Percentiles rank a stretch among this genome's conserved stretches.
phyloP scores from a whole-genome alignment of 2,888 invertebrate genomes.

The Linnaemya tessellans region DNA sequence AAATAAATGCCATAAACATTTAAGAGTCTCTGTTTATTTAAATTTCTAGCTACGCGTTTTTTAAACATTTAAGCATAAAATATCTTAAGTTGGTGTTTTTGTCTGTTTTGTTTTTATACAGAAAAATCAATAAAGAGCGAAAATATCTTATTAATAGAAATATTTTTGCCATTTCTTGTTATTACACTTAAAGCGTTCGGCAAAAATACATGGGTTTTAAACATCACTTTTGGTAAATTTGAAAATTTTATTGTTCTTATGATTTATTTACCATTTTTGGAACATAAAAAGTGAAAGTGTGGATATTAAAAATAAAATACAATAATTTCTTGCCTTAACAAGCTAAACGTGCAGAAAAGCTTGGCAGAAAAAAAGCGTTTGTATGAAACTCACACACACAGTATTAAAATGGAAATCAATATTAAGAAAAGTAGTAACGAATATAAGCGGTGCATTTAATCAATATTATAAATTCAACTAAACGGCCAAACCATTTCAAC shows the following conservation, averaged over 20 bases:
- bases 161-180: conserved; percentile 10
- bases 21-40: background rate
- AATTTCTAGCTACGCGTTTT: background rate
- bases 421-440: background rate
- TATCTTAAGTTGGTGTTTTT: background rate
- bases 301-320: background rate
- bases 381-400: background rate
- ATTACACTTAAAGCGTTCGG: conserved; percentile 18
- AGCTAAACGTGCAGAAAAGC: conserved; percentile 14
- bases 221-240: conserved; percentile 1
- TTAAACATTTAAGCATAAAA: background rate
- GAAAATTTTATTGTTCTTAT: conserved; percentile 16
- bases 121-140: background rate
- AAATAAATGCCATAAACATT: background rate
- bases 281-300: conserved; percentile 62
- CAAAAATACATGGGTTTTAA: conserved; percentile 9
- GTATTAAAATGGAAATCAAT: background rate
- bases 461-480: too few species aligned
- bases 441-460: background rate
- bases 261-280: conserved; percentile 42
- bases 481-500: too few species aligned
- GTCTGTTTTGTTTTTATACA: background rate
- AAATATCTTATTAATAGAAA: conserved; percentile 17
- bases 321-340: conserved; percentile 29
- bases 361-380: conserved; percentile 8